These are phyloP conservation scores for Talpa occidentalis DNA, from an alignment of 2,113 vertebrate genomes.

Conservation along the genomic window DNA sequence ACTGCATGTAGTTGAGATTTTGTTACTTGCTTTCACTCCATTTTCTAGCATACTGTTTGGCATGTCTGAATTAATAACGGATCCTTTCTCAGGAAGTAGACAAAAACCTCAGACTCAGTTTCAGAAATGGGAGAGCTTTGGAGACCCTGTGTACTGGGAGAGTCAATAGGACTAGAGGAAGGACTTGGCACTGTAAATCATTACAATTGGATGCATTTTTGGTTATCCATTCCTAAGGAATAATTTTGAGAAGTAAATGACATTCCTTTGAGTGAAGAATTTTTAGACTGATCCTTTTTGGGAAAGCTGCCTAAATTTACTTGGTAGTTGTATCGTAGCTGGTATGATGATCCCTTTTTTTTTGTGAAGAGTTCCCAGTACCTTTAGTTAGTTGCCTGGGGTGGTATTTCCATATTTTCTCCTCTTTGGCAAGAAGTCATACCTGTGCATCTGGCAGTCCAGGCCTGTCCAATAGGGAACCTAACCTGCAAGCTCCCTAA, in stretches of 20 bases:
- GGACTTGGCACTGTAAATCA: background rate
- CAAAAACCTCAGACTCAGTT: conserved; percentile 22
- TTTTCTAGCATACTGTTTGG: conserved; percentile 57
- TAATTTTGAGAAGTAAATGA: conserved; percentile 9
- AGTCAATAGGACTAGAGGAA: background rate
- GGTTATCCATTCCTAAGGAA: background rate
- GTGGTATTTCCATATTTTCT: background rate
- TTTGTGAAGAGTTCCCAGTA: background rate
- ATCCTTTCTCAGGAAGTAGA: conserved; percentile 39
- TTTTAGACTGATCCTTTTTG: conserved; percentile 31
- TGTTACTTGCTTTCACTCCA: conserved; percentile 52
- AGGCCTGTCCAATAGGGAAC: background rate
- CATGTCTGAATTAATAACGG: conserved; percentile 24
- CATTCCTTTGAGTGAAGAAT: background rate
- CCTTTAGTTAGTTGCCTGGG: background rate
- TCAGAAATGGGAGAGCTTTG: background rate
- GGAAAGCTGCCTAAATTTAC: background rate
- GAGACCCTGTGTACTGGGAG: background rate
- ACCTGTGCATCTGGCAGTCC: conserved; percentile 3
- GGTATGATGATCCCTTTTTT: background rate
- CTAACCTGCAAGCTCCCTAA: background rate
- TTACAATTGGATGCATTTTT: background rate
- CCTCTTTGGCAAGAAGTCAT: conserved; percentile 13
- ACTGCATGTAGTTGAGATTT: conserved; percentile 24
- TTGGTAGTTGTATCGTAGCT: background rate